Evolutionary conservation across 2,888 invertebrate species (phyloP).

Genomic region (Epirrhoe tristata): DNA sequence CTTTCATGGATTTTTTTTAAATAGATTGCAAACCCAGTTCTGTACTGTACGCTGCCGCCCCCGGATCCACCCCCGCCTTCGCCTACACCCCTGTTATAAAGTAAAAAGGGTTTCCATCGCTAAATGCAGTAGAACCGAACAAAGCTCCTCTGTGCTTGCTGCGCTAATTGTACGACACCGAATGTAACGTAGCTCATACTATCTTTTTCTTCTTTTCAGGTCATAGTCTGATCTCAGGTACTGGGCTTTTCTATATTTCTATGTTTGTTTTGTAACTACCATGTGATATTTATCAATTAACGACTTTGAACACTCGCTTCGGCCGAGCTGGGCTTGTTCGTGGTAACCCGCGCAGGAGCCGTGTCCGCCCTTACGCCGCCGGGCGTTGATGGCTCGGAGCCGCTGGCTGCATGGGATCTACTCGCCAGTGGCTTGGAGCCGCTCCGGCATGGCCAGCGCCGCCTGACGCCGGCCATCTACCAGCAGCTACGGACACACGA

Average conservation of each 20-base stretch:
- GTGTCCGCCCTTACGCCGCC: neutral
- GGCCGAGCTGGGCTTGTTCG: conserved; percentile 5
- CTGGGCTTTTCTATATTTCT: conserved; percentile 12
- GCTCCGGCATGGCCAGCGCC: neutral
- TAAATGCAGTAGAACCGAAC: neutral
- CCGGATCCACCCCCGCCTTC: neutral
- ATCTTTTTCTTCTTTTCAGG: conserved; percentile 44
- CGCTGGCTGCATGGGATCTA: neutral
- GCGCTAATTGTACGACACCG: conserved; percentile 5
- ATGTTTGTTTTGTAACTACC: conserved; percentile 11
- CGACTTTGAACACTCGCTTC: neutral
- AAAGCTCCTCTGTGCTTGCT: neutral
- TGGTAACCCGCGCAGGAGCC: neutral
- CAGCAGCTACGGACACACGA: neutral
- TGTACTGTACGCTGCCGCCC: too few relatives aligned
- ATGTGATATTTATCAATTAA: conserved; percentile 10
- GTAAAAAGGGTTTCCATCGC: neutral
- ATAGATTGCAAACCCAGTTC: too few relatives aligned
- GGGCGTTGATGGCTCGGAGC: too few relatives aligned
- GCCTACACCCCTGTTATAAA: too few relatives aligned
- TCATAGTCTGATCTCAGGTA: conserved; percentile 49
- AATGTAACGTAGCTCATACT: conserved; percentile 26
- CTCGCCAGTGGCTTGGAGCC: neutral
- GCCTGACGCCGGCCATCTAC: neutral
- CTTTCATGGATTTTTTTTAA: too few relatives aligned